Evolutionary conservation across 2,113 vertebrate species (phyloP).

Genomic region (Actinemys pallida): DNA sequence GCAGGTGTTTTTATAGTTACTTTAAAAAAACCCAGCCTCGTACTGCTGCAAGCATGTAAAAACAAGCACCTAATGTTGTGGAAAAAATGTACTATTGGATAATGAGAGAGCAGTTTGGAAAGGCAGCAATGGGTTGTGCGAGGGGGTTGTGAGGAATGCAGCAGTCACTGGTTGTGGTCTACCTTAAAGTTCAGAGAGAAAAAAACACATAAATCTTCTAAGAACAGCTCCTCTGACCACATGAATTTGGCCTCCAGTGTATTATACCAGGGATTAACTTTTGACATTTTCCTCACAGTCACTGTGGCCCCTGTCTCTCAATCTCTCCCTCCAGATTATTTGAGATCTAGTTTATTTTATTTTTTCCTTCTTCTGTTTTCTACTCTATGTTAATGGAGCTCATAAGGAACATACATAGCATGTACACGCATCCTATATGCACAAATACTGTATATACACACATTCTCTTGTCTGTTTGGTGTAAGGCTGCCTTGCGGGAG

Average conservation of each 20-base stretch:
- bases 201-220: conserved; percentile 16
- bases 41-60: conserved; percentile 50
- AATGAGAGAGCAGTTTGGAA: conserved; percentile 75
- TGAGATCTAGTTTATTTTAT: conserved; percentile 7
- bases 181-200: conserved; percentile 13
- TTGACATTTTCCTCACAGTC: conserved; percentile 4
- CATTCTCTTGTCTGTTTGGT: neutral
- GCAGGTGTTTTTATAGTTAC: conserved; percentile 79
- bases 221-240: conserved; percentile 14
- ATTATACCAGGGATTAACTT: conserved; percentile 45
- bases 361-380: conserved; percentile 4
- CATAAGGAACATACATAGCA: neutral
- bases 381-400: neutral
- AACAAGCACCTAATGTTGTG: conserved; percentile 43
- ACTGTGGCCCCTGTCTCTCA: neutral
- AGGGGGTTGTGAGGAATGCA: conserved; percentile 57
- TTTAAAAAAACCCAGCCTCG: conserved; percentile 29
- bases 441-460: neutral
- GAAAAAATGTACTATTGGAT: conserved; percentile 56
- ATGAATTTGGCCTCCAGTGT: neutral
- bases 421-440: neutral
- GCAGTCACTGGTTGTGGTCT: conserved; percentile 53
- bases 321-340: neutral
- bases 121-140: conserved; percentile 34
- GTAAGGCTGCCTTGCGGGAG: accelerated